Evolutionary conservation across 1,140 invertebrate genomes (phyloP).

Genomic region (Subanguina moxae): DNA sequence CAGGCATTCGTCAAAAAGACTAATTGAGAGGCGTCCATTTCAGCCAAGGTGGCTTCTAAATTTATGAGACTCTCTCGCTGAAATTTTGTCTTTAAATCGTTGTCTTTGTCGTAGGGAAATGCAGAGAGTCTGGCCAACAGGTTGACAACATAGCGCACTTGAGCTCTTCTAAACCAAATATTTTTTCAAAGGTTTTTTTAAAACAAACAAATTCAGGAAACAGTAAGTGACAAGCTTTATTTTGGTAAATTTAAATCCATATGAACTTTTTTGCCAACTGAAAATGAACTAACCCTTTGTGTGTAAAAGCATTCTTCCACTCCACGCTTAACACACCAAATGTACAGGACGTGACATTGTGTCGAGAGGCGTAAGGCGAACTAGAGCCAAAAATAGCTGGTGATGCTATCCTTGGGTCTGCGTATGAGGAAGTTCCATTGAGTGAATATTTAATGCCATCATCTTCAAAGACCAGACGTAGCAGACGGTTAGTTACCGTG

Average conservation of each 20-base stretch:
- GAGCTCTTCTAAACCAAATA: slow-evolving; percentile 26
- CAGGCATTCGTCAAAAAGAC: slow-evolving; percentile 36
- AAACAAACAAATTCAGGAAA: too few relatives aligned
- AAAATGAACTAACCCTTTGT: slow-evolving; percentile 29
- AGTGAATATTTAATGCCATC: slow-evolving; percentile 30
- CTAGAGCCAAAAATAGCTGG: background rate
- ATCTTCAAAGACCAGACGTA: slow-evolving; percentile 33
- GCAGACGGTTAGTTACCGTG: slow-evolving; percentile 30
- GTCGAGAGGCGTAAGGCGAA: background rate
- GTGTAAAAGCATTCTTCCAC: slow-evolving; percentile 44
- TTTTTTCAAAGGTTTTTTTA: too few relatives aligned
- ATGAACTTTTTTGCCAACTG: background rate
- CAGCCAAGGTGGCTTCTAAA: slow-evolving; percentile 18
- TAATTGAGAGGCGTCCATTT: slow-evolving; percentile 37
- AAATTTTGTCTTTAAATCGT: slow-evolving; percentile 32
- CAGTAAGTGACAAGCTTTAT: too few relatives aligned
- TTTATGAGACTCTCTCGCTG: slow-evolving; percentile 29
- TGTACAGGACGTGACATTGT: slow-evolving; percentile 45
- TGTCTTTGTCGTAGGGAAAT: slow-evolving; percentile 44
- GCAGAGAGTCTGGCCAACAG: slow-evolving; percentile 35
- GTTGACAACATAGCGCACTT: slow-evolving; percentile 43
- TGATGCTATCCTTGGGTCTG: background rate
- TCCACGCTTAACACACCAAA: slow-evolving; percentile 37
- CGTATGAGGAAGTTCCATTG: background rate
- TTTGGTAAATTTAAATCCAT: background rate